Evolutionary conservation across 2,888 invertebrate genomes (phyloP).

Genomic region (Alsophila aescularia): DNA sequence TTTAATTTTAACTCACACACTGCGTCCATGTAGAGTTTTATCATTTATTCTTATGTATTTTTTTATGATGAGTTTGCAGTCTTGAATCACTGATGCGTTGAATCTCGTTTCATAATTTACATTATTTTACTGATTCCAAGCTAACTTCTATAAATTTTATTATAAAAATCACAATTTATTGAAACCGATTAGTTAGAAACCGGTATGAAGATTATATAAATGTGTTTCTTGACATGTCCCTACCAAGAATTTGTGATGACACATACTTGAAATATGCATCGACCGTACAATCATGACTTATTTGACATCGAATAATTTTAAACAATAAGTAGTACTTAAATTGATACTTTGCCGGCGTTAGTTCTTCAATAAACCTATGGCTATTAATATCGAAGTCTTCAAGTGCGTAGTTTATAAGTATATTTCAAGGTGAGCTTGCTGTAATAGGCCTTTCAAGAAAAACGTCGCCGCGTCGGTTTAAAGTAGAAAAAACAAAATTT

Average conservation of each 20-base stretch:
- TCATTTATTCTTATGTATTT: slow-evolving; percentile 2
- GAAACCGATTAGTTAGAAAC: slow-evolving; percentile 10
- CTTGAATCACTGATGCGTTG: slow-evolving; percentile 16
- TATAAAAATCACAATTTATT: slow-evolving; percentile 6
- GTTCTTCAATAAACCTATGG: too few relatives aligned
- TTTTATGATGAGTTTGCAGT: slow-evolving; percentile 3
- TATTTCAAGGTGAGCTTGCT: background rate
- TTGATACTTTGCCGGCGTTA: background rate
- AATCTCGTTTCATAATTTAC: slow-evolving; percentile 11
- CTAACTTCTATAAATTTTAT: slow-evolving; percentile 12
- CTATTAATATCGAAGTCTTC: too few relatives aligned
- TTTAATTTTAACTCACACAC: background rate
- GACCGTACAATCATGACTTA: background rate
- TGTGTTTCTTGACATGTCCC: slow-evolving; percentile 12
- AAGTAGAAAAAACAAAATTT: too few relatives aligned
- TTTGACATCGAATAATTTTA: background rate
- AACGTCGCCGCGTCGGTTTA: too few relatives aligned
- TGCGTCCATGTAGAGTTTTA: background rate
- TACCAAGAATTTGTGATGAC: slow-evolving; percentile 22
- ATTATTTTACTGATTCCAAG: slow-evolving; percentile 1
- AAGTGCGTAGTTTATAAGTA: too few relatives aligned
- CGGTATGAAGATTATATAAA: background rate
- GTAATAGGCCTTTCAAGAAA: background rate
- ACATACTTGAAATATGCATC: slow-evolving; percentile 10
- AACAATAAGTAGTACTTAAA: background rate